A percentile compares a stretch with the other conserved stretches of the same genome.
phyloP scores from a whole-genome alignment of 2,888 invertebrate genomes.

The Punctoribates punctum region DNA sequence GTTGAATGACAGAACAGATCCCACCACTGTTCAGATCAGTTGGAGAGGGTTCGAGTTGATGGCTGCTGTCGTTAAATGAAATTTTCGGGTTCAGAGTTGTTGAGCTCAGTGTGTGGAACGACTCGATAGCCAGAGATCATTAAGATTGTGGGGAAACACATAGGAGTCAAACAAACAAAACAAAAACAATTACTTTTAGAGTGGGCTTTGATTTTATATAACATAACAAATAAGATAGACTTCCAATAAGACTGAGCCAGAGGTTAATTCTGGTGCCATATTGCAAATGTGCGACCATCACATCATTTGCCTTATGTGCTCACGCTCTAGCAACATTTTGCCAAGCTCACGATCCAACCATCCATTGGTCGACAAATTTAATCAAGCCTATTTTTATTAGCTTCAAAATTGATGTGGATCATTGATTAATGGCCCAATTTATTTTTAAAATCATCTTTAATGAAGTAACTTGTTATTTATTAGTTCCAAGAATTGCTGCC shows the following conservation, averaged over 20 bases:
- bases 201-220: conserved; percentile 17
- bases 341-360: too few species aligned
- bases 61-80: conserved; percentile 25
- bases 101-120: background rate
- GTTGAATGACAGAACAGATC: conserved; percentile 24
- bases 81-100: background rate
- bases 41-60: background rate
- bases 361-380: too few species aligned
- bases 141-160: background rate
- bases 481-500: too few species aligned
- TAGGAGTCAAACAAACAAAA: background rate
- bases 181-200: conserved; percentile 8
- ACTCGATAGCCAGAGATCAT: background rate
- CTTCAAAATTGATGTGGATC: too few species aligned
- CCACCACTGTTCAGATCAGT: background rate
- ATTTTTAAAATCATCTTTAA: too few species aligned
- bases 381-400: too few species aligned
- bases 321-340: background rate
- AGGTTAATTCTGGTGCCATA: conserved; percentile 27
- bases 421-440: too few species aligned
- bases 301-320: background rate
- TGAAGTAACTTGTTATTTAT: too few species aligned
- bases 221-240: background rate
- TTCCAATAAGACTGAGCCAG: background rate
- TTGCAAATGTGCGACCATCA: conserved; percentile 12